Evolutionary conservation across 1,140 invertebrate genomes (phyloP).

Genomic region (Chionoecetes opilio): DNA sequence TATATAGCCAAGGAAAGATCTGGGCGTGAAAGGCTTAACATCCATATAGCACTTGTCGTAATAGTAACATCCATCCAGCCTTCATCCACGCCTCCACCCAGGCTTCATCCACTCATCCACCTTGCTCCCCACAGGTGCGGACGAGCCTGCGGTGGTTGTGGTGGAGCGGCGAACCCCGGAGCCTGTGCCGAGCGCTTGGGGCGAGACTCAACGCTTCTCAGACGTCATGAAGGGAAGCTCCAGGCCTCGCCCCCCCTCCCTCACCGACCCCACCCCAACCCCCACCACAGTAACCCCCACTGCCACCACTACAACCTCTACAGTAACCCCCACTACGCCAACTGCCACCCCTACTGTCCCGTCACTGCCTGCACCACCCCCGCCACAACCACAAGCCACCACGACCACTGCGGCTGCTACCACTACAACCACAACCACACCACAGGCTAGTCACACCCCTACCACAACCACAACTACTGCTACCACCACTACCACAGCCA

Average conservation of each 20-base stretch:
- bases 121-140: slow-evolving; percentile 71
- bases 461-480: not conserved
- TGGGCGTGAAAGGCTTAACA: no score
- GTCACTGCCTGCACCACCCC: no score
- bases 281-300: slow-evolving; percentile 9
- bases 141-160: slow-evolving; percentile 77
- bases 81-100: no score
- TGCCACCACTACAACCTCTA: not conserved
- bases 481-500: not conserved
- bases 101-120: no score
- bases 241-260: slow-evolving; percentile 83
- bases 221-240: slow-evolving; percentile 92
- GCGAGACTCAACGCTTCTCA: slow-evolving; percentile 86
- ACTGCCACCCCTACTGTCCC: not conserved
- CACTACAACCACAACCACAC: not conserved
- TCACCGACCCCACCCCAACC: slow-evolving; percentile 24
- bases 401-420: not conserved
- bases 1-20: no score
- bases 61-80: no score
- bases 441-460: not conserved
- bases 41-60: no score
- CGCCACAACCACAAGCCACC: not conserved
- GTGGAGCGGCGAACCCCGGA: slow-evolving; percentile 69
- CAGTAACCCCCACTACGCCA: not conserved
- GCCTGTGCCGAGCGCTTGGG: slow-evolving; percentile 61